These are phyloP conservation scores for Capreolus pygargus DNA, from an alignment of 2,113 vertebrate species.

Conservation along the genomic window DNA sequence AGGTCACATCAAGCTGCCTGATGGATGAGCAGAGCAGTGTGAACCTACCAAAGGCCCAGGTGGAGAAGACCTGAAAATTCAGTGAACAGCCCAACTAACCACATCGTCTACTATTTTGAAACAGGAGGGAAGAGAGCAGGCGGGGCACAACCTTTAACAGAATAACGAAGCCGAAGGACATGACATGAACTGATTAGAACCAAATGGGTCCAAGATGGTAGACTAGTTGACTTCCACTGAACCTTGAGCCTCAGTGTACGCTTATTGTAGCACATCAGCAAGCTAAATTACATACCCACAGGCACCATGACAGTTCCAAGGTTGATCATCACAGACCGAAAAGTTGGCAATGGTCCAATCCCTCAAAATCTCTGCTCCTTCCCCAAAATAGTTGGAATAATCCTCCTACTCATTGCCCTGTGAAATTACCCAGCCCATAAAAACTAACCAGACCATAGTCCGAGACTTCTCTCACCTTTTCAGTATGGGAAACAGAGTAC, in stretches of 20 bases:
- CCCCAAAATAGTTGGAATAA: not conserved
- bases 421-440: not conserved
- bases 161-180: not conserved
- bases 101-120: not conserved
- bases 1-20: not conserved
- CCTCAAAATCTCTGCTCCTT: not conserved
- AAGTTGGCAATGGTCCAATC: not conserved
- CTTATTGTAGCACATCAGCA: not conserved
- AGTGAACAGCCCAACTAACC: not conserved
- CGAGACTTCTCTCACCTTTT: not conserved
- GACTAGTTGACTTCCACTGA: not conserved
- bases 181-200: not conserved
- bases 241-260: not conserved
- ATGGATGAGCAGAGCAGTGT: not conserved
- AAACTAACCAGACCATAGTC: not conserved
- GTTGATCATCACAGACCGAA: not conserved
- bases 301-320: not conserved
- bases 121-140: not conserved
- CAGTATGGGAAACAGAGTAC: not conserved
- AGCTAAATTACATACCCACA: not conserved
- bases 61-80: not conserved
- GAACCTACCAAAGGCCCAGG: not conserved
- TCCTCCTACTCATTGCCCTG: not conserved
- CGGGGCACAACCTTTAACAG: not conserved
- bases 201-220: not conserved